Base-by-base conservation (phyloP, 2,888 invertebrate genomes). In the Eupithecia pulchellata region DNA sequence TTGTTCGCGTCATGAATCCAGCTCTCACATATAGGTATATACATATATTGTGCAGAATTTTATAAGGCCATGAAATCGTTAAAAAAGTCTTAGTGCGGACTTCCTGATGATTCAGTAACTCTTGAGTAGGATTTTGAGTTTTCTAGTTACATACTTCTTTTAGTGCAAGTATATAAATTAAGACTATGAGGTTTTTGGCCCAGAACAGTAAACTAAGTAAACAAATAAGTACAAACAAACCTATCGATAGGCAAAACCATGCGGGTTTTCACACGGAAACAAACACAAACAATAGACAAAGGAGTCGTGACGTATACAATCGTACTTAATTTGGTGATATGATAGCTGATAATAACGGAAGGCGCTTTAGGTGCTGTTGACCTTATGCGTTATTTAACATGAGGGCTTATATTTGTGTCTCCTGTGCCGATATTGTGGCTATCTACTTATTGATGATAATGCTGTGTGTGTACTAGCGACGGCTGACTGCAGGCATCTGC, bases 301-400 rank as follows among this genome's bases (percentile, higher is more conserved):
- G n/a, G n/a, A n/a, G 55, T 6, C 39, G 60, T 69, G 71, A 69
- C 69, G 72, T 47, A n/a, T 11, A n/a, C 58, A 61, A 32, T 70
- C 32, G 32, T 42, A 70, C 47, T 20, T 52, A 55, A 55, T 55
- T 52, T 39, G 62, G 55, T 70, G 74, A 78, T 72, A 73, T 70
- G 73, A 76, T 72, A 73, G 34, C 62, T 52, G 52, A 5, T 73
- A 73, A 75, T 73, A 62, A 25, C 36, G 57, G 52, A 13, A 52
- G 42, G 55, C 68, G 62, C 39, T 78, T 75, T 77, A 36, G 64
- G 74, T 77, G 77, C 63, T 78, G 71, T 77, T 78, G 77, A 78
- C 75, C 77, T 74, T 72, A 57, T 27, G 55, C 32, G 42, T 20
- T 32, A 58, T 63, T 64, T 58, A 32, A 25, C 4, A 25, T 25